These are phyloP conservation scores for Hydropsyche tenuis DNA, from an alignment of 1,140 invertebrate species.

Conservation along the genomic window DNA sequence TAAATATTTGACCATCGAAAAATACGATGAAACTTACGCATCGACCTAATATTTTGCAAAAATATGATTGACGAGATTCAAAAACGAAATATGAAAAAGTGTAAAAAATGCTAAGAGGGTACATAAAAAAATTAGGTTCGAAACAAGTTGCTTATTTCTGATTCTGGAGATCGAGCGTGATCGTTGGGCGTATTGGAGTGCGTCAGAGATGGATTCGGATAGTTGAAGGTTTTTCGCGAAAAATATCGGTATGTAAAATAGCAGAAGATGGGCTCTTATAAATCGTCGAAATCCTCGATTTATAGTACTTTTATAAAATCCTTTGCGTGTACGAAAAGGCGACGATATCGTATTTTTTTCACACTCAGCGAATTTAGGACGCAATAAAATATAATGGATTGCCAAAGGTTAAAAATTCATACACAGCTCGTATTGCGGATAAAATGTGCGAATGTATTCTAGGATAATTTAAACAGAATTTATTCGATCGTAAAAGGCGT, in stretches of 20 bases:
- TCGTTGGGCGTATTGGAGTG: neutral
- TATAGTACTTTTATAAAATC: slow-evolving; percentile 5
- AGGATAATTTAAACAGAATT: no score
- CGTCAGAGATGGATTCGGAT: neutral
- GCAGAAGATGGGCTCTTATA: neutral
- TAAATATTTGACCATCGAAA: no score
- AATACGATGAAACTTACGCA: no score
- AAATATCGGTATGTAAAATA: slow-evolving; percentile 12
- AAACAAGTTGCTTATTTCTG: no score
- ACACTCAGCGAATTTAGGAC: slow-evolving; percentile 1
- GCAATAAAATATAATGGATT: slow-evolving; percentile 22
- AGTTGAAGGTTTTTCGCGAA: slow-evolving; percentile 1
- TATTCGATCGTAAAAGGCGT: no score
- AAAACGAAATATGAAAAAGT: no score
- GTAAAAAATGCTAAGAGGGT: no score
- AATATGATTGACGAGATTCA: no score
- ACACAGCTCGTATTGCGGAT: neutral
- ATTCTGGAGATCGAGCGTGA: no score
- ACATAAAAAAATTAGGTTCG: no score
- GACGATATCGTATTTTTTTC: neutral
- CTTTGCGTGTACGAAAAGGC: neutral
- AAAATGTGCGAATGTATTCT: no score
- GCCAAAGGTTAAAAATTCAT: slow-evolving; percentile 14
- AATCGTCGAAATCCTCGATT: slow-evolving; percentile 20
- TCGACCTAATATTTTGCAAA: no score